These are phyloP conservation scores for Bubo blakistoni DNA, from an alignment of 2,113 vertebrate genomes.

Conservation along the genomic window DNA sequence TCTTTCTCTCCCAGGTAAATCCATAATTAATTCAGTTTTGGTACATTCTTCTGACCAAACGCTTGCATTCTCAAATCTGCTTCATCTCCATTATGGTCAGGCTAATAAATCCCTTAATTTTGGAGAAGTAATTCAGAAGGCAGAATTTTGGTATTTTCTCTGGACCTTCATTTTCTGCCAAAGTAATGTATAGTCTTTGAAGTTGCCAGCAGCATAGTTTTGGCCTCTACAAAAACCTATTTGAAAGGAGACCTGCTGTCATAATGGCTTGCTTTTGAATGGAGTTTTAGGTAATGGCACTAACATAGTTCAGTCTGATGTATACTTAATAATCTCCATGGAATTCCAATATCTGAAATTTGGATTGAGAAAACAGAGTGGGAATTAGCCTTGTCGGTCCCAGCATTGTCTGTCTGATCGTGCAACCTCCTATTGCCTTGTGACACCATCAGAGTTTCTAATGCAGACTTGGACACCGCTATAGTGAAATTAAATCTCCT, in stretches of 20 bases:
- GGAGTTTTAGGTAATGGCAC: not conserved
- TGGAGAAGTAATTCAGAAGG: not conserved
- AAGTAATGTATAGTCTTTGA: not conserved
- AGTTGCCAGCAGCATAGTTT: not conserved
- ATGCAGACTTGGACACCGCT: not conserved
- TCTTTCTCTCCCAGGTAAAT: conserved; percentile 3
- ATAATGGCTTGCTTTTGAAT: not conserved
- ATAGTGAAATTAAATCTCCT: not conserved
- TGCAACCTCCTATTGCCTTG: not conserved
- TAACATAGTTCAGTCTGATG: not conserved
- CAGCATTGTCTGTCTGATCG: not conserved
- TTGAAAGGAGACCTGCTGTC: not conserved
- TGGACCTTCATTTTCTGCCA: not conserved
- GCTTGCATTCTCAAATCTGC: not conserved
- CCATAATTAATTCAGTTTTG: not conserved
- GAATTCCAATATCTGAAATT: not conserved
- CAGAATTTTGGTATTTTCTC: not conserved
- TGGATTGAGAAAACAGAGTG: not conserved
- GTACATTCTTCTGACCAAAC: not conserved
- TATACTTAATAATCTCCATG: not conserved
- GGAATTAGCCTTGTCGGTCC: not conserved
- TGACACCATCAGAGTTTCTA: not conserved
- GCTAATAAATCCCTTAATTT: not conserved
- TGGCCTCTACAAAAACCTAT: not conserved
- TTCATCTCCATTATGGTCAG: not conserved